Percentiles rank a stretch among this genome's conserved stretches.
Evolutionary conservation across 2,113 vertebrate genomes (phyloP).

Genomic region (Corythornis cristatus): DNA sequence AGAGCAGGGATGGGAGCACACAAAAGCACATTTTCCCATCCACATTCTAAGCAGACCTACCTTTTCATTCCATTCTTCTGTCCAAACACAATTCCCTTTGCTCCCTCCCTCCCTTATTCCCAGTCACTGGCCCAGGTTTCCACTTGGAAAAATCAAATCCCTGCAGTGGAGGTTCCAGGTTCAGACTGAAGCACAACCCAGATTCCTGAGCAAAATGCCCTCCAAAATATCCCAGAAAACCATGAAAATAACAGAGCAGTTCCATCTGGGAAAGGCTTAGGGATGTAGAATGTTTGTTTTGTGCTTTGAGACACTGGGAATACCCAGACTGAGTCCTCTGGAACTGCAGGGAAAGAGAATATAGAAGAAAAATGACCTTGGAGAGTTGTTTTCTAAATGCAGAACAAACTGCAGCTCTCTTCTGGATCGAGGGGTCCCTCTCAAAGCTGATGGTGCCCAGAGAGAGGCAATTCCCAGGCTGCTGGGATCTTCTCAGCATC

Average conservation of each 20-base stretch:
- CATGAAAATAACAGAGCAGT: fast-evolving
- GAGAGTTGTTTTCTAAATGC: fast-evolving
- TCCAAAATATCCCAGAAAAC: not conserved
- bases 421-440: not conserved
- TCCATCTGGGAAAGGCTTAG: not conserved
- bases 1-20: not conserved
- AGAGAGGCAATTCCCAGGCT: not conserved
- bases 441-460: not conserved
- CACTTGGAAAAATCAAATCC: not conserved
- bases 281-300: not conserved
- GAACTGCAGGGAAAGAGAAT: not conserved
- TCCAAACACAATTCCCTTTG: fast-evolving
- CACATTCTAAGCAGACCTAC: not conserved
- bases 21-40: not conserved
- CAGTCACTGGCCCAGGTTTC: not conserved
- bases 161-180: not conserved
- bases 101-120: not conserved
- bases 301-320: not conserved
- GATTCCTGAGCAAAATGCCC: not conserved
- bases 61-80: not conserved
- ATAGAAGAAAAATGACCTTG: too few species aligned
- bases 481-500: not conserved
- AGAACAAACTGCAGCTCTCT: not conserved
- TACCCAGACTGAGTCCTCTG: fast-evolving
- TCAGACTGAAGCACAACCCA: not conserved